Evolutionary conservation across 2,888 invertebrate species (phyloP).

Genomic region (Polymixis lichenea): DNA sequence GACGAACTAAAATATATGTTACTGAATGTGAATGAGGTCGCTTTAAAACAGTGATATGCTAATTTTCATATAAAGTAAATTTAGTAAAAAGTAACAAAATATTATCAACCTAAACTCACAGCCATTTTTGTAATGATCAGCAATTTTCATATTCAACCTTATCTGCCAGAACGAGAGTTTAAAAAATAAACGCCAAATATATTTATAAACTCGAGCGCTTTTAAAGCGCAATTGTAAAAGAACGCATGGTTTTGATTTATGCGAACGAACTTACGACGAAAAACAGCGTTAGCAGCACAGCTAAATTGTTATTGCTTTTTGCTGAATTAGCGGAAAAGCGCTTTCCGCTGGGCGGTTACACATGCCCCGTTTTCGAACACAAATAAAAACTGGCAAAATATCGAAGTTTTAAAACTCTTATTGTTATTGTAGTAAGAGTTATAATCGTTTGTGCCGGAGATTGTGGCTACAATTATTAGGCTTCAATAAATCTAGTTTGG

Average conservation of each 20-base stretch:
- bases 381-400: constrained; percentile 44
- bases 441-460: constrained; percentile 14
- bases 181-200: constrained; percentile 13
- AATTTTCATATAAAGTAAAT: neutral
- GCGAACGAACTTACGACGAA: constrained; percentile 58
- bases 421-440: constrained; percentile 9
- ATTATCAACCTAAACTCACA: neutral
- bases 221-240: constrained; percentile 55
- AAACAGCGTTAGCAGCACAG: constrained; percentile 60
- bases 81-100: neutral
- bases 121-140: neutral
- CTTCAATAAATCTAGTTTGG: constrained; percentile 50
- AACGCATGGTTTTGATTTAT: constrained; percentile 64
- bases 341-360: constrained; percentile 56
- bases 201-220: constrained; percentile 37
- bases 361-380: constrained; percentile 54
- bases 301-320: constrained; percentile 72
- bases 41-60: neutral
- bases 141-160: constrained; percentile 15
- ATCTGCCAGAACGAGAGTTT: neutral
- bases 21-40: neutral
- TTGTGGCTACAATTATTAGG: constrained; percentile 32
- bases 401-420: constrained; percentile 41
- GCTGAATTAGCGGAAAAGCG: constrained; percentile 69
- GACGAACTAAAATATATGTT: neutral